Evolutionary conservation across 2,113 vertebrate species (phyloP).

Genomic region (Carettochelys insculpta): DNA sequence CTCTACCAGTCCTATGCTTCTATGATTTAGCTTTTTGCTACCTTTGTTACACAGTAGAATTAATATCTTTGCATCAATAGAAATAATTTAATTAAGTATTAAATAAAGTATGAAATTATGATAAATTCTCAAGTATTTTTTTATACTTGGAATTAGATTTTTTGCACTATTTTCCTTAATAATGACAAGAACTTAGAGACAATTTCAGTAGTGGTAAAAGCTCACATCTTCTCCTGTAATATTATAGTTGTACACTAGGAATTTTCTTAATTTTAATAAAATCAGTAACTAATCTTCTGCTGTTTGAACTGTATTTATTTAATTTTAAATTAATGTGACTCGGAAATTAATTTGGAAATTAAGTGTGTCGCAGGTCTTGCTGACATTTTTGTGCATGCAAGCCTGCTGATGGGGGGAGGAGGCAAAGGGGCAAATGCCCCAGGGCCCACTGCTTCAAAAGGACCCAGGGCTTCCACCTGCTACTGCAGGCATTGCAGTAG

Average conservation of each 20-base stretch:
- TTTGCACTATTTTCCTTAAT: constrained; percentile 11
- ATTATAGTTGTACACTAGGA: background rate
- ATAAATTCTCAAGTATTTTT: background rate
- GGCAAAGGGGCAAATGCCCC: no score
- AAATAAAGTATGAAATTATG: constrained; percentile 40
- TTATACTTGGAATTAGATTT: constrained; percentile 23
- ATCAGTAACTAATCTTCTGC: background rate
- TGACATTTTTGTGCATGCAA: background rate
- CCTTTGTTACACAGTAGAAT: background rate
- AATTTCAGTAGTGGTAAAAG: constrained; percentile 28
- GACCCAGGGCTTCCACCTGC: no score
- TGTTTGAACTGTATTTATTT: constrained; percentile 14
- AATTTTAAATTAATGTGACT: background rate
- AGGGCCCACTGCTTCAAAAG: no score
- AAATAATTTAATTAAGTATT: constrained; percentile 46
- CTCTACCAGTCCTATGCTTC: no score
- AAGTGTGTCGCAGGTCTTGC: constrained; percentile 14
- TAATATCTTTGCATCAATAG: constrained; percentile 30
- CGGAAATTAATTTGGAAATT: constrained; percentile 15
- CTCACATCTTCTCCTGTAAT: background rate
- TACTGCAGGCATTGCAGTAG: no score
- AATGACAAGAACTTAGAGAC: constrained; percentile 34
- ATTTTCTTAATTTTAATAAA: constrained; percentile 17
- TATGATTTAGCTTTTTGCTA: constrained; percentile 39
- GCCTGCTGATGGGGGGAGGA: no score